phyloP scores from a whole-genome alignment of 2,797 vertebrate species.

The Sciurus vulgaris region DNA sequence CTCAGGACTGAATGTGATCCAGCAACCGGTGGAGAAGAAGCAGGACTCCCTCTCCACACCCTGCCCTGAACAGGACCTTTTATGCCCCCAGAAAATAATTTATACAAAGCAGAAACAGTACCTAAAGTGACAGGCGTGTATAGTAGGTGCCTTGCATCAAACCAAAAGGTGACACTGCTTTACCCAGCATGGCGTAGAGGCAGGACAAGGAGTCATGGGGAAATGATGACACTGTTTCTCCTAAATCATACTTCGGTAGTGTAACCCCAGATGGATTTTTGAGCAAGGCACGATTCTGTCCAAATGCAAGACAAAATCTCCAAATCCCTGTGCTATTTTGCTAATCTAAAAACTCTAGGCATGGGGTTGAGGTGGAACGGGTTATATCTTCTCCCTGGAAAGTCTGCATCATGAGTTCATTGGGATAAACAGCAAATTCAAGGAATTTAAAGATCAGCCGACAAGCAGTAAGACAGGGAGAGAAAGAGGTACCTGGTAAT shows the following conservation, averaged over 20 bases:
- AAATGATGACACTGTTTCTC: background rate
- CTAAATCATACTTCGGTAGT: background rate
- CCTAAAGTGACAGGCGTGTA: background rate
- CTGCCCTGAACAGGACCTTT: background rate
- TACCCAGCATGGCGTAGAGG: background rate
- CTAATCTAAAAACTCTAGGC: background rate
- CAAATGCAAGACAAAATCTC: background rate
- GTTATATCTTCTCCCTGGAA: background rate
- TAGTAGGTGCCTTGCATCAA: background rate
- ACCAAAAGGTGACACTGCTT: background rate
- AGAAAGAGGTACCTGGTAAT: background rate
- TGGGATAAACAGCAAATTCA: conserved; percentile 1
- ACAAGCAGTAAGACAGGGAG: background rate
- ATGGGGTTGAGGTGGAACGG: background rate
- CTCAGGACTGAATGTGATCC: background rate
- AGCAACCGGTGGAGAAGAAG: background rate
- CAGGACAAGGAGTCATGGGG: background rate
- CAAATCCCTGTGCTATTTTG: background rate
- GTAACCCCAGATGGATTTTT: background rate
- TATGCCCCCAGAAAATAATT: background rate
- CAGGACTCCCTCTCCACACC: background rate
- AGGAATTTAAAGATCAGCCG: conserved; percentile 31
- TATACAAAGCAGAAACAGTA: background rate
- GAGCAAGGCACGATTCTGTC: background rate
- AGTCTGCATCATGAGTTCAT: background rate